A percentile compares a stretch with the other conserved stretches of the same genome.
Conservation (phyloP, 1,140 invertebrate species). For the Achatina immaculata region DNA sequence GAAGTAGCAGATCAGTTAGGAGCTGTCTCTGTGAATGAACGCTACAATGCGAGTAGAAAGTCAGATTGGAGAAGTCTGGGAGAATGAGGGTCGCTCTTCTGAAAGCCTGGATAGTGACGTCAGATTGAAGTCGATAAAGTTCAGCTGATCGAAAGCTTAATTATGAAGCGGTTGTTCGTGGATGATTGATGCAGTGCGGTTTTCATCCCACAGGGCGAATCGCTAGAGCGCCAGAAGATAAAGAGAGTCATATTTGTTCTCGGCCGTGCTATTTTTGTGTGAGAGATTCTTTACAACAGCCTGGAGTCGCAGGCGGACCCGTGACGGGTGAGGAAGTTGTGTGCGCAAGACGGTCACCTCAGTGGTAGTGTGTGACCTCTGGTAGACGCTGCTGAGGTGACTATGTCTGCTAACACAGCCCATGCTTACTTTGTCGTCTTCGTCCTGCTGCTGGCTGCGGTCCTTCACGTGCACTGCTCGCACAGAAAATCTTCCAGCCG, state of each 20-base stretch:
- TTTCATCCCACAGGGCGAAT: background rate
- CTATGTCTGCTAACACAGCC: background rate
- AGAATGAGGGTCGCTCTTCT: background rate
- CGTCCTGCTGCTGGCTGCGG: background rate
- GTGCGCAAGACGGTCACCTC: background rate
- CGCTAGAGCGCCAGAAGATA: background rate
- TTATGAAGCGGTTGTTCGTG: background rate
- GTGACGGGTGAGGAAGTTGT: background rate
- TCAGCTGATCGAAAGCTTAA: background rate
- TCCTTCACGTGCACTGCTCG: background rate
- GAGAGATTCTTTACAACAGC: background rate
- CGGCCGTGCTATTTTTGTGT: background rate
- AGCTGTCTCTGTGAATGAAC: slow-evolving; percentile 3
- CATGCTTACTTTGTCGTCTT: background rate
- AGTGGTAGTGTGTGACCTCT: background rate
- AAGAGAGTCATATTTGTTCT: background rate
- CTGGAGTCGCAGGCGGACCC: background rate
- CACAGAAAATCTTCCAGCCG: background rate
- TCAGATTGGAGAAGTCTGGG: background rate
- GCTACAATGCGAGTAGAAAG: background rate
- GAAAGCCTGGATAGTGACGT: background rate
- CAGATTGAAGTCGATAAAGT: background rate
- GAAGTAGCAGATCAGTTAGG: background rate
- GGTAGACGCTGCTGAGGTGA: background rate
- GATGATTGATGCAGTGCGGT: background rate